Base-by-base conservation (phyloP, 2,888 invertebrate genomes). In the Tillus elongatus region DNA sequence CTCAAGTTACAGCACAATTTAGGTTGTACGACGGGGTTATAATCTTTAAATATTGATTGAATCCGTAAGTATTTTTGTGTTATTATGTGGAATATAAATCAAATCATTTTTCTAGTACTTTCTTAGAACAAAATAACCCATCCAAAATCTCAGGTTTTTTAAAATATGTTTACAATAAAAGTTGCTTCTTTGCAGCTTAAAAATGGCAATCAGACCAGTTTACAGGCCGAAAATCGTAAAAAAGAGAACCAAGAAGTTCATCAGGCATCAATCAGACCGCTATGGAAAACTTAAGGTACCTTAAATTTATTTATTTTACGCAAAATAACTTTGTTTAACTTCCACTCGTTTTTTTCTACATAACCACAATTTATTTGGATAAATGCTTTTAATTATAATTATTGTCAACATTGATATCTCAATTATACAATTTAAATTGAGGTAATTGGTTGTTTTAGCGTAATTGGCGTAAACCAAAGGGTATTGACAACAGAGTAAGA, bases 401-500 rank as follows among this genome's bases (percentile, higher is more conserved):
- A n/a, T n/a, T n/a, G n/a, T n/a, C n/a, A n/a, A n/a, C n/a, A n/a
- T n/a, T n/a, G n/a, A n/a, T n/a, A n/a, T n/a, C n/a, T n/a, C n/a
- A n/a, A n/a, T n/a, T n/a, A n/a, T n/a, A n/a, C n/a, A n/a, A 11
- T 1, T 9, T 13, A 6, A 27, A 19, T 4, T 36, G 37, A 15
- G 37, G 31, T 19, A 8, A n/a, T 19, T 38, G 14, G 36, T 46
- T 34, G 41, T 62, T 68, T 11, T 56, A 90, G 89, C 77, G 86
- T 53, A 93, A 89, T 79, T 99, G 98, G 98, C 84, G 98, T 65
- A 98, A 96, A 73, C 98, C 98, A 12, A 96, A 96, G 74, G 98
- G 98, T 91, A 99, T 98, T 70, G 98, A 99, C 73, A 98, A 99
- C 82, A 82, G 97, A 70, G 97, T 98, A 33, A 83, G 98, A 54